A percentile compares a stretch with the other conserved stretches of the same genome.
phyloP scores from a whole-genome alignment of 2,797 vertebrate genomes.

The Falco biarmicus region DNA sequence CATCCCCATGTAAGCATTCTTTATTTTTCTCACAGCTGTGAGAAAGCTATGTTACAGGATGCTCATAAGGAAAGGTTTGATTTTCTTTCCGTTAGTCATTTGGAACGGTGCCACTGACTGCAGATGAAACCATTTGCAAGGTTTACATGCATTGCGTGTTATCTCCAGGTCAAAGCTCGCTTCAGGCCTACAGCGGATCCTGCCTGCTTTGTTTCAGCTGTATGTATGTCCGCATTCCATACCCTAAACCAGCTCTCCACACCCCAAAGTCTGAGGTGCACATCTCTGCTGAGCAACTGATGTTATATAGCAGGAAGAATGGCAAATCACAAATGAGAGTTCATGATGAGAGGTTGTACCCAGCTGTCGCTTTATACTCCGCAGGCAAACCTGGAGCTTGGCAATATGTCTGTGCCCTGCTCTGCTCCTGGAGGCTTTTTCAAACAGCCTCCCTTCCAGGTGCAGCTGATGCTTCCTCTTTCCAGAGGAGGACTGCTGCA shows the following conservation, averaged over 20 bases:
- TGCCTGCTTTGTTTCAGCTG: not conserved
- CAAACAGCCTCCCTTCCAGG: not conserved
- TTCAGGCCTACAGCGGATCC: not conserved
- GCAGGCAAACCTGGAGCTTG: not conserved
- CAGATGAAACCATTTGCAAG: not conserved
- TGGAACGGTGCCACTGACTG: conserved; percentile 24
- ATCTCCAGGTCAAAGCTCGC: not conserved
- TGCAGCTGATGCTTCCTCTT: not conserved
- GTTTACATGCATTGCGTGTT: not conserved
- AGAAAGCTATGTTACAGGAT: not conserved
- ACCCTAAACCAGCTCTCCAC: not conserved
- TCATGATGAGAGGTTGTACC: not conserved
- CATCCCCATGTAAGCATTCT: not conserved
- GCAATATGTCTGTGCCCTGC: not conserved
- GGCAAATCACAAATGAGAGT: not conserved
- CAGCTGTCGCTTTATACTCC: not conserved
- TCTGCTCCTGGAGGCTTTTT: not conserved
- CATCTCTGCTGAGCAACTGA: not conserved
- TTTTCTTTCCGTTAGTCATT: not conserved
- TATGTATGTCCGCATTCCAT: not conserved
- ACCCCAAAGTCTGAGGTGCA: not conserved
- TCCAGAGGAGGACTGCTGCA: not conserved
- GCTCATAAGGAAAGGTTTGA: not conserved
- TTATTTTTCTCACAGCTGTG: not conserved
- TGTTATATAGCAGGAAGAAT: not conserved